Evolutionary conservation across 2,113 vertebrate species (phyloP), one percentile per base, ranked within the genome.

Genomic region (Benitochromis conjunctus): DNA sequence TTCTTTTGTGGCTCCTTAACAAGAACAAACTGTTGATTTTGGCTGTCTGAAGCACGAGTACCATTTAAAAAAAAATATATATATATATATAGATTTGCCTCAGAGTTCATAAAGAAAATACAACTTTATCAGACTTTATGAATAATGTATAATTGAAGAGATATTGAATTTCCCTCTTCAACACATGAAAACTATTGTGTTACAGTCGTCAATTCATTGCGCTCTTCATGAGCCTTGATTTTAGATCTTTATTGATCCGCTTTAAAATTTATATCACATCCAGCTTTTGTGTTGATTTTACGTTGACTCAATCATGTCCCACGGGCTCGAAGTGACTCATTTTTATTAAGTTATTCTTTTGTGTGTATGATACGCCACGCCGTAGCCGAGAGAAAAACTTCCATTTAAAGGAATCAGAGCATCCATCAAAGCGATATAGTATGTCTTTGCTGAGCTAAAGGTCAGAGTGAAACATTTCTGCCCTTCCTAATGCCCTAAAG

Each of bases 401-500:
- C 55, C 3, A 19, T 86, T 60, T 77, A 53, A 85, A 81, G 79
- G 82, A 77, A 79, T 82, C 43, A 16, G 16, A n/a, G 36, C 66
- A 85, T 86, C 69, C n/a, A 54, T 86, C 86, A 87, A 13, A 64
- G 53, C 9, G 19, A 64, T 3, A 19, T 76, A 8, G 21, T 43
- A 5, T 9, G 24, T 83, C 53, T 83, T 24, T 82, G 69, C 57
- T 77, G 81, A 71, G 62, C 71, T 71, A 89, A 89, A 91, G 81
- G 86, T 84, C 92, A 88, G 43, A 18, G 19, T 79, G 64, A 79
- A 76, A 83, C 54, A 81, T 84, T 77, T 77, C 58, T 83, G 53
- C 34, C 64, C 19, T 38, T 11, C 71, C 66, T 62, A 26, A 16
- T 4, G 7, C 38, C 81, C 57, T 77, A 7, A 3, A 77, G 83